Evolutionary conservation across 2,888 invertebrate genomes (phyloP), one percentile per base, ranked within the genome.

Genomic region (Gastracanthus pulcherrimus): DNA sequence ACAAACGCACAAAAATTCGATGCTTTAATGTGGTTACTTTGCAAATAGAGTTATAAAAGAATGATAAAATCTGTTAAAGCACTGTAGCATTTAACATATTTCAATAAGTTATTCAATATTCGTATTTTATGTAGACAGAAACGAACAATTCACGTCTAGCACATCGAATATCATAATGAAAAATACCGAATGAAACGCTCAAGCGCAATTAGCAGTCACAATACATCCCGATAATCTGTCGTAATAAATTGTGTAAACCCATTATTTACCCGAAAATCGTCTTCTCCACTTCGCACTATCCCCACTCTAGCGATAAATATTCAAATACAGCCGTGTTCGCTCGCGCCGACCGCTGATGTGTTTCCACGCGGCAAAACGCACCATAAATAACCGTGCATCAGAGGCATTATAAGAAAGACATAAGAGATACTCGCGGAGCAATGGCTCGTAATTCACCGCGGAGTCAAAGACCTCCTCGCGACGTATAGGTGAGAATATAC

Each of bases 301-400:
- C 69, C 67, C 13, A 16, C 13, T 45, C 62, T 36, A 23, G 23
- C 82, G 79, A 82, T 79, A 82, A 82, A 82, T 76, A 82, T 82
- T 82, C 55, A 71, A 82, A 66, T 74, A 5, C n/a, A 3, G 29
- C 23, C 51, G 36, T 23, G 31, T 9, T 16, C 41, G 26, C 26
- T 31, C 60, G 36, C 29, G 9, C n/a, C 34, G 3, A 55, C n/a
- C n/a, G n/a, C n/a, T n/a, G n/a, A 23, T 11, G 11, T 9, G 55
- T 11, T 55, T 23, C 26, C 55, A n/a, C 23, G 9, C 0, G 55
- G 19, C 29, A 48, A 62, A 62, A 13, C 62, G 31, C 45, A 9
- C 16, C 82, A 71, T 82, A 82, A 82, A 82, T 82, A 82, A 82
- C 38, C 19, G 26, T 13, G 66, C 79, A 75, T 82, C 64, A 23